Evolutionary conservation across 2,113 vertebrate genomes (phyloP), one percentile per base, ranked within the genome.

Genomic region (Coryphaenoides rupestris): DNA sequence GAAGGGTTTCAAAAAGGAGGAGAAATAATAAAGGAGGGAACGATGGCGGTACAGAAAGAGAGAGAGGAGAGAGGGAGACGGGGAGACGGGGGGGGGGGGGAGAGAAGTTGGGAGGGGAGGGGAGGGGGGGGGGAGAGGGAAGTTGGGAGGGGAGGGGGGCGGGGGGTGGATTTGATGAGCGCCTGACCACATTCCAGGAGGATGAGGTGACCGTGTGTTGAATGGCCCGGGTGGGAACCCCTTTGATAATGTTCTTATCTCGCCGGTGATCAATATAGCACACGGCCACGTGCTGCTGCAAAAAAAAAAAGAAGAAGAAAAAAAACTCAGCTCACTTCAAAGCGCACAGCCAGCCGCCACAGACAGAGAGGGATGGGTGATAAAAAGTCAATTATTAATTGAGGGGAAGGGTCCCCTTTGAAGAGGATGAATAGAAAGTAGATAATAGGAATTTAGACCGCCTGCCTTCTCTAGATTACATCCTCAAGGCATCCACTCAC

Each of bases 311-410:
- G 88, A n/a, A n/a, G n/a, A n/a, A n/a, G n/a, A n/a, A n/a, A n/a
- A n/a, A n/a, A n/a, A n/a, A n/a, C n/a, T n/a, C n/a, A n/a, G 63
- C 80, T 60, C 58, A 86, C 86, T 87, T 91, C 84, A 91, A 90
- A 91, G 85, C 70, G 4, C 46, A 7, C 24, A 66, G 63, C 62
- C 24, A 66, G 63, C 62, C 65, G 78, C 72, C 71, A 69, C 54
- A 19, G 66, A n/a, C n/a, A 52, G 72, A 72, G 70, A 69, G 76
- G 74, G 78, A 83, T 71, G 77, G 75, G 78, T 82, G 80, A 81
- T 83, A 84, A 82, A 84, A 81, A 65, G 70, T 87, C 80, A 85
- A 87, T 89, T 85, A 89, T 90, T 90, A 87, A 89, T 85, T 58
- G 73, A 81, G 84, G 80, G 69, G 77, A 84, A 87, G 78, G 84